Percentiles rank a stretch among this genome's conserved stretches.
These are phyloP conservation scores for Brenthis daphne DNA, from an alignment of 2,888 invertebrate genomes.

Conservation along the genomic window DNA sequence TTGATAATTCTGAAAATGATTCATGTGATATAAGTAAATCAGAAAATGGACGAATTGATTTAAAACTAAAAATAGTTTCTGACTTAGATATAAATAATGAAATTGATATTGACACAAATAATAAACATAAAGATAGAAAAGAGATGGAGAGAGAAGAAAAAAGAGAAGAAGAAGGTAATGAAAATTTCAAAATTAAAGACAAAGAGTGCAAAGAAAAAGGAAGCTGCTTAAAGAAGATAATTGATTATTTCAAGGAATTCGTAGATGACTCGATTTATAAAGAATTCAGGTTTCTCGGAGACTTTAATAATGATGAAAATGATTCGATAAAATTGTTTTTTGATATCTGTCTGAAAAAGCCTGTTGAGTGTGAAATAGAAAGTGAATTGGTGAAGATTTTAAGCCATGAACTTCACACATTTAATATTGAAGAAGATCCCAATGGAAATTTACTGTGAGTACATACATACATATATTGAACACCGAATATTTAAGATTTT, in stretches of 20 bases:
- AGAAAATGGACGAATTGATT: slow-evolving; percentile 3
- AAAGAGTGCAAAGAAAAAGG: slow-evolving; percentile 2
- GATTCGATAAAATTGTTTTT: slow-evolving; percentile 50
- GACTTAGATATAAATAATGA: slow-evolving; percentile 37
- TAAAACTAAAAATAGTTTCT: background rate
- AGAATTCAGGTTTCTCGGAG: slow-evolving; percentile 58
- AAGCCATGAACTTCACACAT: slow-evolving; percentile 28
- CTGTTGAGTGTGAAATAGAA: slow-evolving; percentile 32
- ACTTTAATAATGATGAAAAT: slow-evolving; percentile 49
- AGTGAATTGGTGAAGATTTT: slow-evolving; percentile 37
- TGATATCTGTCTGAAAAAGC: slow-evolving; percentile 38
- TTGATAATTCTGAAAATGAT: too few relatives aligned
- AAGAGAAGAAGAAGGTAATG: background rate
- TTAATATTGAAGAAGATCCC: slow-evolving; percentile 39
- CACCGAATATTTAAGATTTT: too few relatives aligned
- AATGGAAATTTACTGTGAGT: slow-evolving; percentile 58
- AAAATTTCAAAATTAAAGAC: slow-evolving; percentile 10
- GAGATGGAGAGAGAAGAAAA: background rate
- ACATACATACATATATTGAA: background rate
- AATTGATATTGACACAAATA: slow-evolving; percentile 10
- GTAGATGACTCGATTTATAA: slow-evolving; percentile 40
- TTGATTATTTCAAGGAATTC: slow-evolving; percentile 55
- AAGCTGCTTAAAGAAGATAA: slow-evolving; percentile 42
- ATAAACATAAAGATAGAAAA: background rate
- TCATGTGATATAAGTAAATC: background rate